Evolutionary conservation across 2,113 vertebrate species (phyloP).

Genomic region (Arizona elegans): DNA sequence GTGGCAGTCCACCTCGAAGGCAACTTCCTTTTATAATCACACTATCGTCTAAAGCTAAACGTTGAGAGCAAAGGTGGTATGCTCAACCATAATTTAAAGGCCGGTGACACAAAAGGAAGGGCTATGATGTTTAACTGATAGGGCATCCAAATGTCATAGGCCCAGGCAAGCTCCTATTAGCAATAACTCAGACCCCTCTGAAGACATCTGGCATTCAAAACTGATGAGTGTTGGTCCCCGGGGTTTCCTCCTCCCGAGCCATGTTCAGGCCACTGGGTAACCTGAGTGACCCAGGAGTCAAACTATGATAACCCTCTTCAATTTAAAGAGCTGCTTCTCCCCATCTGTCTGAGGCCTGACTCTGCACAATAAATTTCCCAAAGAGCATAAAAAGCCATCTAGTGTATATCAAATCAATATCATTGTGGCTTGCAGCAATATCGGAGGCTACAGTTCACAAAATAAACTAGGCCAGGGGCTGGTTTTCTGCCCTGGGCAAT

Average conservation of each 20-base stretch:
- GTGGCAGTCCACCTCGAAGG: conserved; percentile 35
- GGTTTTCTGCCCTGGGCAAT: conserved; percentile 80
- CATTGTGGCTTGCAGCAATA: conserved; percentile 75
- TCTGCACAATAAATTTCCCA: conserved; percentile 82
- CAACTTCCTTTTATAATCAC: conserved; percentile 44
- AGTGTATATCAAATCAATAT: conserved; percentile 87
- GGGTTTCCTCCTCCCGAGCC: conserved; percentile 70
- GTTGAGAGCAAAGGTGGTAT: conserved; percentile 63
- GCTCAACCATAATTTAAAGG: conserved; percentile 73
- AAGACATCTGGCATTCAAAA: conserved; percentile 82
- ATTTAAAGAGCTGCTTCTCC: conserved; percentile 78
- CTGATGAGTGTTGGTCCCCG: conserved; percentile 75
- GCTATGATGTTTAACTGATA: conserved; percentile 80
- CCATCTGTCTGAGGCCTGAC: conserved; percentile 73
- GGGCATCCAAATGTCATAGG: conserved; percentile 80
- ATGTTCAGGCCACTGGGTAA: conserved; percentile 75
- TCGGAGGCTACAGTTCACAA: conserved; percentile 83
- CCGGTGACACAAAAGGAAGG: conserved; percentile 68
- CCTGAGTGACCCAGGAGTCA: conserved; percentile 79
- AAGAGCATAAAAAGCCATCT: conserved; percentile 81
- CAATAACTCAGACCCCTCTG: conserved; percentile 75
- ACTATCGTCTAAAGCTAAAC: conserved; percentile 43
- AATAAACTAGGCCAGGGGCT: conserved; percentile 83
- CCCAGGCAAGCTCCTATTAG: conserved; percentile 77
- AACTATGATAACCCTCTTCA: conserved; percentile 77